Conservation (phyloP, 1,140 invertebrate genomes). For the Delia radicum region DNA sequence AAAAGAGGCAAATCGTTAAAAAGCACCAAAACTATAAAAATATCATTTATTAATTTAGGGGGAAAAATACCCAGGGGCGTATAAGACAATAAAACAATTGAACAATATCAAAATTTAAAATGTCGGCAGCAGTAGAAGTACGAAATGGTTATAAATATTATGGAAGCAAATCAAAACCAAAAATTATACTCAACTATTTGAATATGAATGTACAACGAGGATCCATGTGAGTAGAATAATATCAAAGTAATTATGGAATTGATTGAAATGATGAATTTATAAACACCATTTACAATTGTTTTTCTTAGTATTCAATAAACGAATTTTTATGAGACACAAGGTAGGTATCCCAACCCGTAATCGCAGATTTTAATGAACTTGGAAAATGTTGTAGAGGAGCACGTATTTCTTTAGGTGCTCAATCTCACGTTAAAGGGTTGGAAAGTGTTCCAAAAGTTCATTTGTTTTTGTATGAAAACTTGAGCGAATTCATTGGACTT, state of each 20-base stretch:
- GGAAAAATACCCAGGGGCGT: background rate
- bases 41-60: background rate
- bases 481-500: too few species aligned
- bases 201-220: constrained; percentile 63
- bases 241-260: background rate
- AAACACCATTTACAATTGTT: too few species aligned
- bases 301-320: too few species aligned
- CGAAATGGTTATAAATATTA: constrained; percentile 62
- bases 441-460: too few species aligned
- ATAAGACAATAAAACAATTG: background rate
- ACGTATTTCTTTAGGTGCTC: too few species aligned
- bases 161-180: constrained; percentile 58
- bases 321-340: too few species aligned
- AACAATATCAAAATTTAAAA: background rate
- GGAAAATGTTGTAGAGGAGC: too few species aligned
- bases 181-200: constrained; percentile 60
- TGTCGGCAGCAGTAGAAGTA: constrained; percentile 59
- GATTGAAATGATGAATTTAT: background rate
- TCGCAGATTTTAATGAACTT: too few species aligned
- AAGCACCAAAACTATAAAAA: background rate
- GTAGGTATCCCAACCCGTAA: too few species aligned
- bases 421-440: too few species aligned
- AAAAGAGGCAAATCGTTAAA: background rate
- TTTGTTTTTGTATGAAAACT: too few species aligned
- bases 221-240: constrained; percentile 60